Base-by-base conservation (phyloP, 2,113 vertebrate species). In the Willisornis vidua region DNA sequence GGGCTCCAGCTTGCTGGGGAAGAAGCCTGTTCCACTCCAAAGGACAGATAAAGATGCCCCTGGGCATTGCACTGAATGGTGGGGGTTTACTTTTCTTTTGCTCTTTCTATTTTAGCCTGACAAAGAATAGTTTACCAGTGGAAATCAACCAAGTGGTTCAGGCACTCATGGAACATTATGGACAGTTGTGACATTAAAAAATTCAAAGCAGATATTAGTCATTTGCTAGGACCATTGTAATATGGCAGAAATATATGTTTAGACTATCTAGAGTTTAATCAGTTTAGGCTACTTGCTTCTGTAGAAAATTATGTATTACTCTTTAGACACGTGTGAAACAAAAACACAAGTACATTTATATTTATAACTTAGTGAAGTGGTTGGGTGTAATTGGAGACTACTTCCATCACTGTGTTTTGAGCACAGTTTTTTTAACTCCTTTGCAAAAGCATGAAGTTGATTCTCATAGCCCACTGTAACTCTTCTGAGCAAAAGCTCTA, bases 1-100 rank as follows among this genome's bases (percentile, higher is more conserved):
- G 35, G 28, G 39, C 16, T 18, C 2, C 1, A 59, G 8, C 9
- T 58, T 0, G 0, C 33, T 39, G 14, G 1, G 12, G 10, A 3
- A 54, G 14, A 80, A 48, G 7, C 3, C 19, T 2, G 0, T 25
- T 82, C 18, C 67, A 20, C 26, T 84, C 12, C 18, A 66, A 68
- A 61, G n/a, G 29, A 43, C 12, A 52, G 14, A 52, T 41, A 57
- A 51, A 72, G 17, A 52, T 57, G 41, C 39, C 31, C 6, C 45
- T 35, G 63, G 28, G 3, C 17, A 31, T n/a, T 62, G 12, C 25
- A 58, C 18, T 82, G 70, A 43, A 57, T 22, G 41, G 12, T n/a
- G 22, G 14, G 8, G 1, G 1, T 3, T 31, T 41, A 41, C 6
- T 66, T 66, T 81, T 45, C 6, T 63, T 68, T 54, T 54, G 3